Conservation (phyloP, 2,797 vertebrate species). For the Caiman crocodilus region DNA sequence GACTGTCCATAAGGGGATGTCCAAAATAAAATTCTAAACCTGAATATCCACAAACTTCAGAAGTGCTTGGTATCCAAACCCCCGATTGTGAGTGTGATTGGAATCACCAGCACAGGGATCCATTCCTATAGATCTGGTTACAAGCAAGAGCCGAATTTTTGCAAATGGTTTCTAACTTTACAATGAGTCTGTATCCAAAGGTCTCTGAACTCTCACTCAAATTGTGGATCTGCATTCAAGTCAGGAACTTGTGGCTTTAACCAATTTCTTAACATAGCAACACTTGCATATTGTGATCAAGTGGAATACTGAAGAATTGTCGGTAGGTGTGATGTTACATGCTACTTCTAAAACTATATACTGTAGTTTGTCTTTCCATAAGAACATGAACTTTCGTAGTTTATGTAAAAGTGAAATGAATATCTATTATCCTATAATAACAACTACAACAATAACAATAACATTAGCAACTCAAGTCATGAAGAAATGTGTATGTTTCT, state of each 20-base stretch:
- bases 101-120: neutral
- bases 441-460: conserved; percentile 28
- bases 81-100: neutral
- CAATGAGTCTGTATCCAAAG: neutral
- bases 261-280: neutral
- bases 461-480: neutral
- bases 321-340: neutral
- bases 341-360: neutral
- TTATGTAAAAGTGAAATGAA: conserved; percentile 3
- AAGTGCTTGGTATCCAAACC: neutral
- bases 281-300: conserved; percentile 1
- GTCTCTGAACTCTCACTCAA: neutral
- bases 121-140: neutral
- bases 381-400: neutral
- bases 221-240: conserved; percentile 16
- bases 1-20: neutral
- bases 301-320: neutral
- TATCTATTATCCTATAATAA: neutral
- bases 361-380: conserved; percentile 18
- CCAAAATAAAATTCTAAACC: neutral
- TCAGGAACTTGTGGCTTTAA: conserved; percentile 22
- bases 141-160: conserved; percentile 31
- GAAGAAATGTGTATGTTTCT: conserved; percentile 19
- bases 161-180: conserved; percentile 2
- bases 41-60: neutral